phyloP scores from a whole-genome alignment of 92 coral and sea anemone species.

The Epizoanthus ramosus region DNA sequence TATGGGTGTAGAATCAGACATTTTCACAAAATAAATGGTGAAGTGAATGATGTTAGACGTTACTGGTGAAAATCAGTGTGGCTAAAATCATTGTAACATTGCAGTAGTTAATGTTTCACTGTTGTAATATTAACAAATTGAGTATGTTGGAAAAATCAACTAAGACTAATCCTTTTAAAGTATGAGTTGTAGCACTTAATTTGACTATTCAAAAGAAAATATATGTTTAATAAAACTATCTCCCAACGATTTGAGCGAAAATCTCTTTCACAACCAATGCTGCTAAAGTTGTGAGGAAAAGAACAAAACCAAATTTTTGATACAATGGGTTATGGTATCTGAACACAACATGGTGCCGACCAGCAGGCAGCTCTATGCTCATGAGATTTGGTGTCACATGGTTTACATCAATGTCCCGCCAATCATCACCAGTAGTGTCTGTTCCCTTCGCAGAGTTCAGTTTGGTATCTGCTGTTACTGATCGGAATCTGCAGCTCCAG shows the following conservation, averaged over 20 bases:
- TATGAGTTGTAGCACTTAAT: no score
- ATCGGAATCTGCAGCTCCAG: constrained; percentile 70
- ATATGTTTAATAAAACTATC: background rate
- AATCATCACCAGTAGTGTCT: constrained; percentile 47
- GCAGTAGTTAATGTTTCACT: no score
- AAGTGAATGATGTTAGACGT: no score
- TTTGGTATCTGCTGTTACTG: constrained; percentile 4
- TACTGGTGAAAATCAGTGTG: no score
- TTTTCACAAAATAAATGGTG: no score
- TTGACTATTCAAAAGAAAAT: no score
- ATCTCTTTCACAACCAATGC: constrained; percentile 34
- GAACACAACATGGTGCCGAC: constrained; percentile 66
- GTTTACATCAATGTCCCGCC: constrained; percentile 61
- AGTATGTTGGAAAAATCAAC: no score
- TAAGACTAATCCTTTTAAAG: no score
- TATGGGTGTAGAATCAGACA: no score
- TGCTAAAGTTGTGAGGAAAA: constrained; percentile 44
- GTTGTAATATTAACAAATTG: no score
- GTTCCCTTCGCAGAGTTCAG: constrained; percentile 16
- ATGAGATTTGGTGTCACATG: constrained; percentile 84
- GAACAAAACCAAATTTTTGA: constrained; percentile 70
- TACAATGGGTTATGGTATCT: constrained; percentile 69
- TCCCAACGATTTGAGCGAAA: background rate
- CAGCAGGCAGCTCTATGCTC: constrained; percentile 75
- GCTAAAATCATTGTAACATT: no score